These are phyloP conservation scores for Piezodorus guildinii DNA, from an alignment of 1,140 invertebrate genomes.

Conservation along the genomic window DNA sequence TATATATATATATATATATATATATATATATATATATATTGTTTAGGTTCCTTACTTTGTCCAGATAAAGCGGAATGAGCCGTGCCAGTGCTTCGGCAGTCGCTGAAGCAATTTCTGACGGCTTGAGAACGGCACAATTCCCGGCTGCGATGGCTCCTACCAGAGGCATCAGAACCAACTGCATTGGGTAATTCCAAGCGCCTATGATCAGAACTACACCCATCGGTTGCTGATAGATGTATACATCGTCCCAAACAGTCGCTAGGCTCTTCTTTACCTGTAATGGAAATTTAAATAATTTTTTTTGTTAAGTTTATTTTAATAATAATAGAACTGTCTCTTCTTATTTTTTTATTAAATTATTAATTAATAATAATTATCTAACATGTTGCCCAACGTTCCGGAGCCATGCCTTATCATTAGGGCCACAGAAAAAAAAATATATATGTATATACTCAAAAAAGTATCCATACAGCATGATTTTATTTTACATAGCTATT, in stretches of 20 bases:
- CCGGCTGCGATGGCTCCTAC: slow-evolving; percentile 82
- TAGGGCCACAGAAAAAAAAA: too few relatives aligned
- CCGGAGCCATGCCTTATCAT: too few relatives aligned
- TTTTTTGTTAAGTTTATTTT: too few relatives aligned
- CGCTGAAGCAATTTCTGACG: slow-evolving; percentile 76
- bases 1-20: too few relatives aligned
- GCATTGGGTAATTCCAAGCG: slow-evolving; percentile 96
- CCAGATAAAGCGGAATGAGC: slow-evolving; percentile 80
- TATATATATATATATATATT: too few relatives aligned
- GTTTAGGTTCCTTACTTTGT: slow-evolving; percentile 45
- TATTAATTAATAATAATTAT: too few relatives aligned
- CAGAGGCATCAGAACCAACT: slow-evolving; percentile 56
- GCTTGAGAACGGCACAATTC: slow-evolving; percentile 87
- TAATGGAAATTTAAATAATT: slow-evolving; percentile 25
- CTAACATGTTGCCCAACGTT: too few relatives aligned
- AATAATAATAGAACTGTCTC: too few relatives aligned
- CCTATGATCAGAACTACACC: slow-evolving; percentile 80
- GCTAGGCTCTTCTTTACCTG: slow-evolving; percentile 53
- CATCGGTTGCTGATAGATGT: slow-evolving; percentile 69
- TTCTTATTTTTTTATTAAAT: too few relatives aligned
- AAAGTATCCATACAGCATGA: too few relatives aligned
- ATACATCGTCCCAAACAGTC: slow-evolving; percentile 54
- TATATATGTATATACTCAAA: too few relatives aligned
- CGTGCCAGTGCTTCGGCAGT: slow-evolving; percentile 60
- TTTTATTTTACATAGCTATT: too few relatives aligned